These are phyloP conservation scores for Hyperopisus bebe DNA, from an alignment of 2,113 vertebrate genomes.

Conservation along the genomic window DNA sequence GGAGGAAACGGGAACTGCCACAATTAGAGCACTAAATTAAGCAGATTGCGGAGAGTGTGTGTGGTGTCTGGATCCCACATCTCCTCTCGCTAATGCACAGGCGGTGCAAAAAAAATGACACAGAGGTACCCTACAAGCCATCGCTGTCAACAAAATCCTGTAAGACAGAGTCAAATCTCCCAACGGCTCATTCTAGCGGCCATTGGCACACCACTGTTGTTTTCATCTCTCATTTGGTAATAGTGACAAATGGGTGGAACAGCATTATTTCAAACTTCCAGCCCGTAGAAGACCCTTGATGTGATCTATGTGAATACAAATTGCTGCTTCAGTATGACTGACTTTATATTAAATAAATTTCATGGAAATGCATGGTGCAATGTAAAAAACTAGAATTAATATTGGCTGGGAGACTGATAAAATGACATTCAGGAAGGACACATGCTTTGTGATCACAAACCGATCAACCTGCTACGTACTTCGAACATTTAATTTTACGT, in stretches of 20 bases:
- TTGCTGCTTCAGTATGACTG: not conserved
- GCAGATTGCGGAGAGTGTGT: slow-evolving; percentile 16
- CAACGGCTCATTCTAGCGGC: slow-evolving; percentile 43
- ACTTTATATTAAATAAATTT: not conserved
- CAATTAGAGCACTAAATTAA: slow-evolving; percentile 44
- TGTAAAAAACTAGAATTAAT: not conserved
- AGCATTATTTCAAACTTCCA: not conserved
- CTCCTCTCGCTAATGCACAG: slow-evolving; percentile 21
- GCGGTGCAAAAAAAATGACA: not conserved
- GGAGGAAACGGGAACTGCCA: slow-evolving; percentile 32
- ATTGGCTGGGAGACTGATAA: not conserved
- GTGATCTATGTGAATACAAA: not conserved
- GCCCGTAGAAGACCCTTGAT: not conserved
- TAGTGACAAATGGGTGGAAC: slow-evolving; percentile 19
- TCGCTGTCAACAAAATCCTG: slow-evolving; percentile 20
- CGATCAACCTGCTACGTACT: not conserved
- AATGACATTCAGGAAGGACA: not conserved
- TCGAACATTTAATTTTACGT: not conserved
- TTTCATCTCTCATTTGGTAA: slow-evolving; percentile 36
- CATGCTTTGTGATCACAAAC: not conserved
- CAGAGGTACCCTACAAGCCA: too few species aligned
- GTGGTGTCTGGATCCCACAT: slow-evolving; percentile 22
- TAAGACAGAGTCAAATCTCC: slow-evolving; percentile 39
- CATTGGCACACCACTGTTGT: slow-evolving; percentile 42
- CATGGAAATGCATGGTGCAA: not conserved